phyloP scores from a whole-genome alignment of 2,113 vertebrate species.

The Sigmodon hispidus region DNA sequence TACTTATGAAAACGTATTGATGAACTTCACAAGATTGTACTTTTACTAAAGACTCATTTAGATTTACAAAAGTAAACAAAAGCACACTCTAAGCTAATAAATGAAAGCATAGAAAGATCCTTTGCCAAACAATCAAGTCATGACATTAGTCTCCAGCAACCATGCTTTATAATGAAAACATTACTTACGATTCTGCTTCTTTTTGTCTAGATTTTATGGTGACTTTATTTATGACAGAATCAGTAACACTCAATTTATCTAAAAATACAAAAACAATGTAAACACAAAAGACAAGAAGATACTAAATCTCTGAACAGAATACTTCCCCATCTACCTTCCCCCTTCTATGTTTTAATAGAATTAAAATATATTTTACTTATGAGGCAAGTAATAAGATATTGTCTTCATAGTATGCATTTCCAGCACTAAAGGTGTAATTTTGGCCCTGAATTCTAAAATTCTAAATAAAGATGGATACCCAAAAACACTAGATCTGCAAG shows the following conservation, averaged over 20 bases:
- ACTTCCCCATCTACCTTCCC: neutral
- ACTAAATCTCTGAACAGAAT: neutral
- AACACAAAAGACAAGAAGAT: constrained; percentile 24
- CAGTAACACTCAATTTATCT: constrained; percentile 89
- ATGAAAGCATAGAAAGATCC: neutral
- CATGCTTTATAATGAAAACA: constrained; percentile 9
- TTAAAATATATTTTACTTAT: neutral
- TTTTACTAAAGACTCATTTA: neutral
- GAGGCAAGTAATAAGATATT: neutral
- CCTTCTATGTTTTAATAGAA: neutral
- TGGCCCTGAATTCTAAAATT: constrained; percentile 14
- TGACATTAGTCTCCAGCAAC: neutral
- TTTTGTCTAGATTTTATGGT: constrained; percentile 88
- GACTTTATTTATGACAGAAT: constrained; percentile 89
- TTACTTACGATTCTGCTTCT: constrained; percentile 89
- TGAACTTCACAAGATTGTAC: neutral
- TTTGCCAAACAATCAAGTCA: neutral
- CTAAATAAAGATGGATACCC: neutral
- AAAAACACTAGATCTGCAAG: neutral
- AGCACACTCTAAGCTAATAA: neutral
- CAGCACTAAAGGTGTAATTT: neutral
- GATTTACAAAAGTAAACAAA: neutral
- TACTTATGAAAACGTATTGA: neutral
- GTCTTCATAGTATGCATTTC: neutral
- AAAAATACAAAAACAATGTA: constrained; percentile 66